Base-by-base conservation (phyloP, 2,797 vertebrate species). In the Chaunax sp. region DNA sequence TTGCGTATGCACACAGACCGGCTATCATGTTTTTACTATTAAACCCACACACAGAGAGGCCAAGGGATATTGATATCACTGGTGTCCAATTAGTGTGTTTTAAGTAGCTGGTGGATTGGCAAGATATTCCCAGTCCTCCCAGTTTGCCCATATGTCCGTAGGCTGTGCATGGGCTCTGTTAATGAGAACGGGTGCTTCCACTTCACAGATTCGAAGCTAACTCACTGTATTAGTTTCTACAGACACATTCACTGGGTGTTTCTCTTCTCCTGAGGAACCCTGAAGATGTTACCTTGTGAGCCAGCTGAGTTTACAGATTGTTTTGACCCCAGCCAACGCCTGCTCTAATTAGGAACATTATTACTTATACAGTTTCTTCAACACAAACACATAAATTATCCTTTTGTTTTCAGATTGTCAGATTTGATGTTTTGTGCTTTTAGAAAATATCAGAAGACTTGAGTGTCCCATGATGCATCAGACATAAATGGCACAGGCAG, bases 61-160 rank as follows among this genome's bases (percentile, higher is more conserved):
- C 74, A 76, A 63, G 66, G 56, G 57, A 76, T 62, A 44, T 55
- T 69, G 77, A 70, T 64, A 51, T 62, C 54, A 53, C 77, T 80
- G 65, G 62, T 83, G 65, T 89, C 90, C 91, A 94, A 90, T 93
- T 92, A 93, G 88, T 90, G 86, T 88, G 82, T 80, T 92, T 91
- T 83, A 90, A 89, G 86, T 88, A 81, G 82, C 82, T 82, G 69
- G 73, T 83, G 89, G 81, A 80, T 89, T 86, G 82, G 76, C 57
- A 37, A 75, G 78, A 66, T 87, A 88, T 84, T 93, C 89, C 87
- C 90, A 81, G 72, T 81, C 72, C 81, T 83, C 86, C 89, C 89
- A 87, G 90, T 89, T 80, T 77, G 88, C 87, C 85, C 90, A 89
- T 92, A 92, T 93, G 91, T 84, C 87, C 71, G 49, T 72, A 80